Percentiles rank a stretch among this genome's conserved stretches.
Conservation (phyloP, 2,797 vertebrate species). For the Pampus argenteus region DNA sequence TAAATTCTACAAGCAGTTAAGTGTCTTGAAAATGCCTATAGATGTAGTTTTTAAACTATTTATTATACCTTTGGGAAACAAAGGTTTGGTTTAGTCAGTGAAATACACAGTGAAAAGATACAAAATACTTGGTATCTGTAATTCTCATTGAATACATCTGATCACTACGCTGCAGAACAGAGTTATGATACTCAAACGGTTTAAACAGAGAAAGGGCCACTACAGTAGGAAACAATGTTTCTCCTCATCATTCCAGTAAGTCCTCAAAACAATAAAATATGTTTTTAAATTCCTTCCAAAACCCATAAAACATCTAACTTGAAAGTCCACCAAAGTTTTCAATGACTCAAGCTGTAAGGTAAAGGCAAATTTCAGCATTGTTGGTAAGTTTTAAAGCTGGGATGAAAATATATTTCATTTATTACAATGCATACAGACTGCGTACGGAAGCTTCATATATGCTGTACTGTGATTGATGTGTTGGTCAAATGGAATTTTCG, state of each 20-base stretch:
- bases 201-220: conserved; percentile 17
- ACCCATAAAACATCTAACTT: no score
- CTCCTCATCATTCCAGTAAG: conserved; percentile 68
- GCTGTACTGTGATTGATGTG: not conserved
- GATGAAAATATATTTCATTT: not conserved
- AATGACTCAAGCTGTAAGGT: no score
- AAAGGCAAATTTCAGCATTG: not conserved
- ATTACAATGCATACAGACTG: not conserved
- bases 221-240: conserved; percentile 57
- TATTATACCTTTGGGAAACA: conserved; percentile 66
- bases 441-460: not conserved
- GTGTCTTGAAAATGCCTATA: not conserved
- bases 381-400: not conserved
- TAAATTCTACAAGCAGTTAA: conserved; percentile 3
- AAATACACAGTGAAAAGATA: conserved; percentile 50
- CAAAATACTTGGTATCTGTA: conserved; percentile 30
- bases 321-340: not conserved
- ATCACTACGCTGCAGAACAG: conserved; percentile 8
- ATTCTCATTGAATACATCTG: conserved; percentile 27
- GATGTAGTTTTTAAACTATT: not conserved
- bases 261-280: not conserved
- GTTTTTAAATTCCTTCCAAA: not conserved
- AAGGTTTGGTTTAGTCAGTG: conserved; percentile 76
- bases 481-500: not conserved
- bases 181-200: conserved; percentile 6